Percentiles rank a stretch among this genome's conserved stretches.
Evolutionary conservation across 2,113 vertebrate genomes (phyloP).

Genomic region (Gulo gulo): DNA sequence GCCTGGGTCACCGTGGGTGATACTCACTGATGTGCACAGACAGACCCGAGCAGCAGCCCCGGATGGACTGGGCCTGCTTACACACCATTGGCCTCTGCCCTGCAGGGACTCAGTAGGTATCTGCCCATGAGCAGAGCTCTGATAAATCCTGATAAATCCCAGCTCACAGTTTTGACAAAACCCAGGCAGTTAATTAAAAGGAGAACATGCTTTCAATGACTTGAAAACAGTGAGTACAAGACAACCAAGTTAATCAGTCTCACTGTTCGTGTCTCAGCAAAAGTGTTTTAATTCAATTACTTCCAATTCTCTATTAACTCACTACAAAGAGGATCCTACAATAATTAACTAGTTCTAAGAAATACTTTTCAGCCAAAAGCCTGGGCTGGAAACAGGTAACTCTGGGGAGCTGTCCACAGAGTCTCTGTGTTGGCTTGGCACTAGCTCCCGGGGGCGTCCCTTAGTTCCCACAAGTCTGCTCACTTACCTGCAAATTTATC

Average conservation of each 20-base stretch:
- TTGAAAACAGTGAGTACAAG: conserved; percentile 26
- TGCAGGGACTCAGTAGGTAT: not conserved
- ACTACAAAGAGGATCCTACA: conserved; percentile 18
- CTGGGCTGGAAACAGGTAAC: not conserved
- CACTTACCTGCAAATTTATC: not conserved
- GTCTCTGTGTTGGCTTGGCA: not conserved
- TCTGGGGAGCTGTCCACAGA: not conserved
- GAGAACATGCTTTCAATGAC: not conserved
- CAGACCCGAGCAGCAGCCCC: not conserved
- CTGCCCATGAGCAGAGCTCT: not conserved
- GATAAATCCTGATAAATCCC: not conserved
- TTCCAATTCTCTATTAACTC: conserved; percentile 23
- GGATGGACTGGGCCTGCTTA: not conserved
- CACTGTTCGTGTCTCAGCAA: not conserved
- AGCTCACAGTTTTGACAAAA: not conserved
- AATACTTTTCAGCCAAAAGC: not conserved
- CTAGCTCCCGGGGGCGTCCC: rapidly evolving
- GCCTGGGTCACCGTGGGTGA: not conserved
- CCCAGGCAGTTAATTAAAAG: conserved; percentile 41
- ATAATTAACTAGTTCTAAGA: conserved; percentile 15
- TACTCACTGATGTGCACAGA: not conserved
- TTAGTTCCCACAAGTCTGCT: not conserved
- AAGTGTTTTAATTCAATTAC: conserved; percentile 52
- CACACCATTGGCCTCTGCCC: not conserved
- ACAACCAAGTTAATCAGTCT: conserved; percentile 7